Base-by-base conservation (phyloP, 2,113 vertebrate species). In the Gymnogyps californianus region DNA sequence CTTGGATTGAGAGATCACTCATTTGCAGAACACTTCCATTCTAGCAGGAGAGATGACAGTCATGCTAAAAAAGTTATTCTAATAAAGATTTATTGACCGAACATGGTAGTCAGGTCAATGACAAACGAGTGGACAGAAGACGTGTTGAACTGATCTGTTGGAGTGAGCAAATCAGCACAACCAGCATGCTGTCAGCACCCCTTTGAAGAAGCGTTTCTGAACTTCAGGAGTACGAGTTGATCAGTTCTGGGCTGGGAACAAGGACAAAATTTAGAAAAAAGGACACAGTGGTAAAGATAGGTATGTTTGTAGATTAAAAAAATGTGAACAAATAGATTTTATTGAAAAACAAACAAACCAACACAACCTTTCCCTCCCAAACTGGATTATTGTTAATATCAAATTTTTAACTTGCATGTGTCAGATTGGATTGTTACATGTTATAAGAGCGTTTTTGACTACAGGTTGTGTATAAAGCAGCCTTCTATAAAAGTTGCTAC, bases 61-160 rank as follows among this genome's bases (percentile, higher is more conserved):
- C 66, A 71, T 22, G 32, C 0, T 0, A 83, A 94, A 77, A 32
- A 83, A 95, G 71, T 95, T 86, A 83, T 47, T 94, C 47, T 89
- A 80, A 57, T 92, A 89, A 90, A 93, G 77, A 83, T 95, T 95
- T 97, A 95, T 96, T 92, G 96, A 96, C 90, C 28, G 42, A 83
- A 62, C 38, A 94, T 75, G 77, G 40, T 58, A 70, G 62, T 71
- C n/a, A 59, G 77, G 95, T 98, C 95, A 47, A 92, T 97, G 90
- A 29, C n/a, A 86, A 96, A 83, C 86, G 70, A 85, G 65, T 59
- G n/a, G 78, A 84, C 77, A 95, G 89, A 91, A 96, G 70, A 49
- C 6, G 4, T 76, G 13, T 32, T 52, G 67, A 95, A 93, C 49
- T 36, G 52, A 3, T 51, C 52, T 32, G 78, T 83, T 72, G 24